Base-by-base conservation (phyloP, 1,140 invertebrate species). In the Heliconius congener region DNA sequence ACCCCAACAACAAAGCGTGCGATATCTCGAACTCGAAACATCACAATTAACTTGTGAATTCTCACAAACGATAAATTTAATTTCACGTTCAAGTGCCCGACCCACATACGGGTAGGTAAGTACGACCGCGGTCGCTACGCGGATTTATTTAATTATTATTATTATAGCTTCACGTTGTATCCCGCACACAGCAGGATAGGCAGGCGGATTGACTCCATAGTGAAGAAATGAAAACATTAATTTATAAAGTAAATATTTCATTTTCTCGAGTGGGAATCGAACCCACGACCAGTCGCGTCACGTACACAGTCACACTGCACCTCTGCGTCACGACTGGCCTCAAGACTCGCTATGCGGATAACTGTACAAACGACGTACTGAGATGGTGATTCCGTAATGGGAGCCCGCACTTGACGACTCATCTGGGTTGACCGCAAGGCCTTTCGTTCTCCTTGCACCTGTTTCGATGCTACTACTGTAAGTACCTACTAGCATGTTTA, bases 391-490 rank as follows among this genome's bases (percentile, higher is more conserved):
- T 86, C 87, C 88, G 88, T 88, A 90, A 88, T 88, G 84, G 85
- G 85, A 88, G 85, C 86, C 81, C 85, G 86, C 88, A 90, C 85
- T 86, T 87, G 83, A 81, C 81, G 78, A 77, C 78, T 87, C 89
- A 89, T 90, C 87, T 90, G 90, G 85, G 86, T 88, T 89, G 89
- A 92, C 91, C 91, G 88, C 91, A 91, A 89, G 86, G 86, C 85
- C 85, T 86, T 85, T 83, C 81, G 83, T 85, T 82, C 82, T 66
- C 76, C 60, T 46, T 85, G 83, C 87, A 87, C 87, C 86, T 87
- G 86, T 86, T 83, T 73, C 19, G 73, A 73, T 60, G 57, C 55
- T 30, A 66, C 3, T 66, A 30, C 60, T 66, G 27, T 16, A 1
- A 66, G 57, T 66, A 1, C 57, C 9, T 66, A 13, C 57, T 66